A percentile compares a stretch with the other conserved stretches of the same genome.
These are phyloP conservation scores for Sebastes reedi DNA, from an alignment of 2,797 vertebrate species.

Conservation along the genomic window DNA sequence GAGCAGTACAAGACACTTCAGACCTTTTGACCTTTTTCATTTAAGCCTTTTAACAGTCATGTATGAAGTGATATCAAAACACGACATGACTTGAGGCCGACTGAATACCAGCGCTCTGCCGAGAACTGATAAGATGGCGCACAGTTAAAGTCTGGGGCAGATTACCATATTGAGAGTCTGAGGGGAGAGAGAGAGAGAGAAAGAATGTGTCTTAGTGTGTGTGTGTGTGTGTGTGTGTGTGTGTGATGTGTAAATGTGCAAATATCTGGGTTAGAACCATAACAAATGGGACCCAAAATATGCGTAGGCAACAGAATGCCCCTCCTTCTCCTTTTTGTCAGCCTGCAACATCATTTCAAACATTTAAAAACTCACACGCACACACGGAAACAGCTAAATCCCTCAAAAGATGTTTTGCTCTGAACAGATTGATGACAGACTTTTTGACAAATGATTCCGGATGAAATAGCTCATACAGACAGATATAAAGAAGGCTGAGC, in stretches of 20 bases:
- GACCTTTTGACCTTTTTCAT: slow-evolving; percentile 65
- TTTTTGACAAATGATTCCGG: background rate
- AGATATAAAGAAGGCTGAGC: background rate
- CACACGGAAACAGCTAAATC: background rate
- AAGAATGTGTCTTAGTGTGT: background rate
- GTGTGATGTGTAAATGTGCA: slow-evolving; percentile 17
- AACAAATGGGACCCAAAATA: slow-evolving; percentile 26
- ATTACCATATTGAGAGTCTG: slow-evolving; percentile 50
- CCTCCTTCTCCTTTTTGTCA: background rate
- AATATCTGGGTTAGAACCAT: slow-evolving; percentile 39
- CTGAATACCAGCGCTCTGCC: slow-evolving; percentile 51
- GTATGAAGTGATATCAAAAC: slow-evolving; percentile 47
- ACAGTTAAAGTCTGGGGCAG: slow-evolving; percentile 45
- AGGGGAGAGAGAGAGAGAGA: background rate
- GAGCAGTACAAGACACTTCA: slow-evolving; percentile 55
- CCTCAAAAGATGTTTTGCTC: background rate
- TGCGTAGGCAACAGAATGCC: background rate
- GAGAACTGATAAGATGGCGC: slow-evolving; percentile 61
- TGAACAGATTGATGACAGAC: background rate
- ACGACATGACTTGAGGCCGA: slow-evolving; percentile 40
- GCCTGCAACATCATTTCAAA: slow-evolving; percentile 10
- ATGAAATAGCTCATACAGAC: background rate
- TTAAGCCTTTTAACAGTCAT: slow-evolving; percentile 39
- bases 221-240: background rate
- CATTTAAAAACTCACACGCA: background rate